phyloP scores from a whole-genome alignment of 2,113 vertebrate species.

The Amblyornis subalaris region DNA sequence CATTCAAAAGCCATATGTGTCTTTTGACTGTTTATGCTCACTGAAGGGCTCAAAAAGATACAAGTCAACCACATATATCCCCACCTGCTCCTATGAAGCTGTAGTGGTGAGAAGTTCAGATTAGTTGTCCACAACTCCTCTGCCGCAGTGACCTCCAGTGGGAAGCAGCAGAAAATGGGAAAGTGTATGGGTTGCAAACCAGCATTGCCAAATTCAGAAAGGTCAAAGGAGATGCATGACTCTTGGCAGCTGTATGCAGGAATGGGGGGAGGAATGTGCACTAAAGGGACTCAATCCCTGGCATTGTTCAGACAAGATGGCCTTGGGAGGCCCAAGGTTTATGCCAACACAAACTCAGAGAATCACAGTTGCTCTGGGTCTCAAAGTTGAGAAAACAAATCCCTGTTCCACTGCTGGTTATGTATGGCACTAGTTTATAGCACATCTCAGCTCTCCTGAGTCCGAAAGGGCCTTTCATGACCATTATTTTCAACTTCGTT shows the following conservation, averaged over 20 bases:
- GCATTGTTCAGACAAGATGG: background rate
- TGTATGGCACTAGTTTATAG: background rate
- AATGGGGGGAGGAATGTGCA: background rate
- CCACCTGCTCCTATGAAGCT: background rate
- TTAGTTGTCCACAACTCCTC: background rate
- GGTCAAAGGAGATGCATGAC: background rate
- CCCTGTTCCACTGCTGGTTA: background rate
- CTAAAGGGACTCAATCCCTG: background rate
- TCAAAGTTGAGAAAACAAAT: slow-evolving; percentile 28
- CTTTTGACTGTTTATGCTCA: background rate
- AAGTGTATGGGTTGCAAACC: background rate
- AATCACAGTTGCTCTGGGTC: background rate
- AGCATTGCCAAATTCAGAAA: background rate
- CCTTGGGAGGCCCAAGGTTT: slow-evolving; percentile 6
- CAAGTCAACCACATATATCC: background rate
- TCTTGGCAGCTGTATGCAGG: background rate
- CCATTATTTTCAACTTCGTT: background rate
- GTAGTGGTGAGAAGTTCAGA: background rate
- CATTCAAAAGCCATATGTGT: background rate
- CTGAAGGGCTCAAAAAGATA: background rate
- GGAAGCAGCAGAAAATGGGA: background rate
- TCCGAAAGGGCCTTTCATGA: background rate
- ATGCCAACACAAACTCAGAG: background rate
- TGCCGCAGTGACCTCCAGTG: slow-evolving; percentile 19
- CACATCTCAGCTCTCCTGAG: background rate